Conservation (phyloP, 2,113 vertebrate genomes). For the Gymnarchus niloticus region DNA sequence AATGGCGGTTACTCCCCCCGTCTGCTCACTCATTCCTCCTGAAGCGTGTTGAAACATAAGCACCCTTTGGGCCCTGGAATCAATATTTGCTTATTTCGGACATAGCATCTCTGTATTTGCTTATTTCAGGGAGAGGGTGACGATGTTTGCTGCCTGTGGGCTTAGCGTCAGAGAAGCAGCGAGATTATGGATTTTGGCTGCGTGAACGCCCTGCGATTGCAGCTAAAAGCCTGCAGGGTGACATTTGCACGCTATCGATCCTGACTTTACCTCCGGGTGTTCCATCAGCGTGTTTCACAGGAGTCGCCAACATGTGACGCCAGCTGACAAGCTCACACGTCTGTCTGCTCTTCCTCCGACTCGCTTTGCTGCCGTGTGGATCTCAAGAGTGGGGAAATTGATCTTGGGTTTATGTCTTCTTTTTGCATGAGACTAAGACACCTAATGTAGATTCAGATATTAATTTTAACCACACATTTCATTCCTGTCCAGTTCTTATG, state of each 20-base stretch:
- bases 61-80: neutral
- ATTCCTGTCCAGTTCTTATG: neutral
- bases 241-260: slow-evolving; percentile 43
- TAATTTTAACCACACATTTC: too few species aligned
- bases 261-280: too few species aligned
- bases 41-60: neutral
- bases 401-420: too few species aligned
- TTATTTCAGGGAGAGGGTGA: neutral
- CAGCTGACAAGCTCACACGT: too few species aligned
- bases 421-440: too few species aligned
- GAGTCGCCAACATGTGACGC: too few species aligned
- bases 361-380: neutral
- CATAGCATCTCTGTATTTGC: neutral
- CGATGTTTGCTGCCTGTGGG: neutral
- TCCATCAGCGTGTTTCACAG: too few species aligned
- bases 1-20: too few species aligned
- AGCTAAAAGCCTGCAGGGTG: slow-evolving; percentile 31
- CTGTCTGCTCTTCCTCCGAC: too few species aligned
- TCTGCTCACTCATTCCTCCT: neutral
- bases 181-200: slow-evolving; percentile 40
- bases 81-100: neutral
- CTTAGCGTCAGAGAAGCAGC: slow-evolving; percentile 14
- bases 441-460: too few species aligned
- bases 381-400: too few species aligned
- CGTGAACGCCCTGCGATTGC: slow-evolving; percentile 31